Percentiles rank a stretch among this genome's conserved stretches.
Evolutionary conservation across 64 coral and sea anemone genomes (phyloP).

Genomic region (Actinia equina): DNA sequence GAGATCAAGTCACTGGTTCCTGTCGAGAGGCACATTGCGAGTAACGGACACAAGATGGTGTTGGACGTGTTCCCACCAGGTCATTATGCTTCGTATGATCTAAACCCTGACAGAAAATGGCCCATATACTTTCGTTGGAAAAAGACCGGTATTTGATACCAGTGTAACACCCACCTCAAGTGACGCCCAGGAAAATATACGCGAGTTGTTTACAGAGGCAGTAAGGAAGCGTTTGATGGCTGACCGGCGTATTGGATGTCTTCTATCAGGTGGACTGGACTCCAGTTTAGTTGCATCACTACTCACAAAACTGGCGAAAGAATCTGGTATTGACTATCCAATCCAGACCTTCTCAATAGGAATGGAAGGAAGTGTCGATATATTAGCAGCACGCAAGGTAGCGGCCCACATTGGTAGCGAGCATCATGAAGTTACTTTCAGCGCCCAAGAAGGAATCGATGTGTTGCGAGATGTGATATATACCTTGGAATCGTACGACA

Average conservation of each 20-base stretch:
- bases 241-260: no score
- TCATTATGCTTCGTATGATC: slow-evolving; percentile 70
- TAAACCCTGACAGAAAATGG: slow-evolving; percentile 47
- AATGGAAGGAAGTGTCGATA: slow-evolving; percentile 93
- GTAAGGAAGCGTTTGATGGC: no score
- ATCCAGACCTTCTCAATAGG: slow-evolving; percentile 99
- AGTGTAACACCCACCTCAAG: no score
- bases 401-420: slow-evolving; percentile 89
- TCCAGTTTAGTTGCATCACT: no score
- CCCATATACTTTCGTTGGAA: slow-evolving; percentile 76
- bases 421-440: slow-evolving; percentile 90
- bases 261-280: no score
- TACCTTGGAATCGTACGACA: slow-evolving; percentile 80
- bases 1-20: slow-evolving; percentile 80
- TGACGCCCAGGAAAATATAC: no score
- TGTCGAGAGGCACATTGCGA: slow-evolving; percentile 64
- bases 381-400: slow-evolving; percentile 85
- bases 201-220: no score
- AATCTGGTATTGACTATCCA: slow-evolving; percentile 93
- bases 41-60: slow-evolving; percentile 66
- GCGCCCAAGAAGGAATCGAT: slow-evolving; percentile 76
- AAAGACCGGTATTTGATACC: slow-evolving; percentile 84
- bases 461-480: slow-evolving; percentile 89
- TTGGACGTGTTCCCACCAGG: slow-evolving; percentile 80
- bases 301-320: no score